These are phyloP conservation scores for Pantelozetes paolii DNA, from an alignment of 2,888 invertebrate genomes.

Conservation along the genomic window DNA sequence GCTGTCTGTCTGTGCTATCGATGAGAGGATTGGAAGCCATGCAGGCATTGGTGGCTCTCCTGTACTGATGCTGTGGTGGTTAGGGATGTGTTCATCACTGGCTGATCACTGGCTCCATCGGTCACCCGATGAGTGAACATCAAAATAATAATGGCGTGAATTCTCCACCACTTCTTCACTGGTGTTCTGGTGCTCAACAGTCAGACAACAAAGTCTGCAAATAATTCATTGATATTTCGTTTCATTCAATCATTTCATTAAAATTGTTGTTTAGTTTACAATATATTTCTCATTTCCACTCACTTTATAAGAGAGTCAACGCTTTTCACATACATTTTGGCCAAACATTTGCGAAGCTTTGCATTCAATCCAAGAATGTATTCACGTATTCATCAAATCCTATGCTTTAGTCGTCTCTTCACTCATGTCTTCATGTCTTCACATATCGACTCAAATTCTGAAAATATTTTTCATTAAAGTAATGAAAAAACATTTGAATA, in stretches of 20 bases:
- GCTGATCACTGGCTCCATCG: slow-evolving; percentile 26
- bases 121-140: slow-evolving; percentile 13
- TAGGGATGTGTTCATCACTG: neutral
- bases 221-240: neutral
- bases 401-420: neutral
- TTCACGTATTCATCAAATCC: neutral
- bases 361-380: too few species aligned
- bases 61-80: neutral
- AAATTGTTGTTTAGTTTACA: neutral
- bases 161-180: too few species aligned
- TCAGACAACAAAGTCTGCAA: neutral
- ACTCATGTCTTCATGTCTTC: neutral
- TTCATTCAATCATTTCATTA: neutral
- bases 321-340: too few species aligned
- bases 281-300: too few species aligned
- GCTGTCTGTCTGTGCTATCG: neutral
- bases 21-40: neutral
- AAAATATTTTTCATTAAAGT: neutral
- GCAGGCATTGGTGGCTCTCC: neutral
- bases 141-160: slow-evolving; percentile 24
- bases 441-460: neutral
- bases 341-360: too few species aligned
- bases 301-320: too few species aligned
- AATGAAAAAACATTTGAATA: neutral
- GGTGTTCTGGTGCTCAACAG: slow-evolving; percentile 12